Evolutionary conservation across 2,113 vertebrate genomes (phyloP), one percentile per base, ranked within the genome.

Genomic region (Ramphastos sulfuratus): DNA sequence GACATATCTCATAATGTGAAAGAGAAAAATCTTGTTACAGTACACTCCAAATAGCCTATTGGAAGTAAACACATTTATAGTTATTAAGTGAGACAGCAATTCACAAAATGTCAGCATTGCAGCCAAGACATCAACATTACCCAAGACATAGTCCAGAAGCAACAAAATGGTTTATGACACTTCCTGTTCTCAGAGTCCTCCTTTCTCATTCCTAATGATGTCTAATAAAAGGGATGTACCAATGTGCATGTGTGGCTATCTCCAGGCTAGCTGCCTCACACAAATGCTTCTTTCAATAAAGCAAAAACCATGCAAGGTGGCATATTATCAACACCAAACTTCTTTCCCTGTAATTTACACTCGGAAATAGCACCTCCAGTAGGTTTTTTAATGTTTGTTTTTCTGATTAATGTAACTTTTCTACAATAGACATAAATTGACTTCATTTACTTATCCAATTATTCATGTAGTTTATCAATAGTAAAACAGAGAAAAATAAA

Each of bases 81-180:
- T 88, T 93, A 92, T 94, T 69, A 84, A 93, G 95, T 58, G 73
- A 88, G 90, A 70, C 80, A 88, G 55, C 61, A 58, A 58, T 75
- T 92, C 70, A 75, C 67, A 78, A 93, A 85, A 92, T 54, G 66
- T 84, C 95, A 94, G 56, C 42, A 10, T 81, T 83, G 82, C 42
- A 94, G 90, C 58, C 73, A 78, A 74, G 90, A 72, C 30, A 61
- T 86, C 93, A 95, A 94, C 60, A 72, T 79, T 88, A 91, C 24
- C 16, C 48, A 56, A 70, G 77, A 96, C 61, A 86, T 65, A 95
- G 48, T 88, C 95, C 95, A 96, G 95, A 90, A 92, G 65, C 88
- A 90, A 60, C n/a, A 88, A 86, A 88, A 88, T 94, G 33, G 20
- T 84, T 93, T 86, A 92, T 90, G 80, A 82, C 39, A 75, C 91